Base-by-base conservation (phyloP, 2,113 vertebrate species). In the Potamarius usumacintae region DNA sequence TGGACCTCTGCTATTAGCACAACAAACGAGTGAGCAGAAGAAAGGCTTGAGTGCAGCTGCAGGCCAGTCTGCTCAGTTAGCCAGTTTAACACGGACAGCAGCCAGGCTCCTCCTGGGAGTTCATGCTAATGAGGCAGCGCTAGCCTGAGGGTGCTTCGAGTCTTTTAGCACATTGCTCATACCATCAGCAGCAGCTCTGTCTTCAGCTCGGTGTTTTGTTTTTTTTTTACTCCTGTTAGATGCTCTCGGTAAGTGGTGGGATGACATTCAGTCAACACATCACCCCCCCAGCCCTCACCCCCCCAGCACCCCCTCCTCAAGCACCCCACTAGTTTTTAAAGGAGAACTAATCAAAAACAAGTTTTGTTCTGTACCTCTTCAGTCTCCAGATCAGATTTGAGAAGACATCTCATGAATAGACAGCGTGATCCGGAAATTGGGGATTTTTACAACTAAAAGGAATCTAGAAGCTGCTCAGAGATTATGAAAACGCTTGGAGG, bases 1-100 rank as follows among this genome's bases (percentile, higher is more conserved):
- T 87, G 91, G 85, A 88, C 65, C 86, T 90, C 88, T 92, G 85
- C 87, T 89, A 91, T 92, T 86, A 89, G 79, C 90, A 94, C 92
- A 92, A 93, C 84, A 91, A 87, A 93, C 83, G 81, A 69, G 83
- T 91, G 55, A 91, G 74, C 87, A 77, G 76, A 87, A 86, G 80
- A 92, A 91, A 52, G 79, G 55, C 86, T 93, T 86, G 67, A 52
- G 84, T 90, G 91, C 67, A 90, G 86, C 85, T 57, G 88, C 67
- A 90, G 77, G 82, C 83, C 86, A 89, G 76, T 87, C 85, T 62
- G 42, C 53, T 67, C 67, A 7, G 57, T 84, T 86, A 81, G 84
- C 62, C 57, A 55, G 77, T 50, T 72, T 90, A 86, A 86, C 72
- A 78, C n/a, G 78, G 87, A 86, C 87, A 86, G 85, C 89, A 85